phyloP scores from a whole-genome alignment of 2,113 vertebrate species.

The Arvicanthis niloticus region DNA sequence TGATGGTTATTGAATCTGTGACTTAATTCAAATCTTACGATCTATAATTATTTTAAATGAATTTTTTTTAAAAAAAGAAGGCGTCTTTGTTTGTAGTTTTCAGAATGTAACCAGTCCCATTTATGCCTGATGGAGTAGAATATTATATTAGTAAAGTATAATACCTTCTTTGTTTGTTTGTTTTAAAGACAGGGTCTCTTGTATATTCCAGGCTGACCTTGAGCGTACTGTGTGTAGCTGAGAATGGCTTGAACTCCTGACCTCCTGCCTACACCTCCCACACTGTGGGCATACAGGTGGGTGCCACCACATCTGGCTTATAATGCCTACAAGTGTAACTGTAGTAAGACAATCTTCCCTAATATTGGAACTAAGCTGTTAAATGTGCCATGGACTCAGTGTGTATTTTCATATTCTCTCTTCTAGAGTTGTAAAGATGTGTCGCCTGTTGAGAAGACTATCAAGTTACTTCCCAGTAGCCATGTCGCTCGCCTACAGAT shows the following conservation, averaged over 20 bases:
- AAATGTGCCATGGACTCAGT: background rate
- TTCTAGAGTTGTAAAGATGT: constrained; percentile 89
- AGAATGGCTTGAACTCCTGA: background rate
- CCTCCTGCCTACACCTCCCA: background rate
- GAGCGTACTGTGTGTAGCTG: background rate
- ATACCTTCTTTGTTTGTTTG: background rate
- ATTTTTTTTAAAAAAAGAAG: background rate
- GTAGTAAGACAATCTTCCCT: background rate
- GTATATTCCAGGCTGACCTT: background rate
- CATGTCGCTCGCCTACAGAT: constrained; percentile 89
- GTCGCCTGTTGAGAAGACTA: constrained; percentile 85
- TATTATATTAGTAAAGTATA: background rate
- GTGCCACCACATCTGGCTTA: background rate
- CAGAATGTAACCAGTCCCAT: background rate
- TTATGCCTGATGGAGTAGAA: constrained; percentile 39
- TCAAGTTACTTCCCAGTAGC: constrained; percentile 93
- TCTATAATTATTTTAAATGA: constrained; percentile 6
- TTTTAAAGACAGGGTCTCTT: background rate
- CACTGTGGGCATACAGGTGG: background rate
- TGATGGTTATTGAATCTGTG: constrained; percentile 2
- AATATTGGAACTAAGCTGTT: constrained; percentile 14
- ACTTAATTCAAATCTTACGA: constrained; percentile 43
- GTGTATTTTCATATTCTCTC: constrained; percentile 16
- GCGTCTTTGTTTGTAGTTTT: constrained; percentile 27
- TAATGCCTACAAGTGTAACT: background rate